A percentile compares a stretch with the other conserved stretches of the same genome.
phyloP scores from a whole-genome alignment of 1,140 invertebrate species.

The Pseudomyrmex gracilis region DNA sequence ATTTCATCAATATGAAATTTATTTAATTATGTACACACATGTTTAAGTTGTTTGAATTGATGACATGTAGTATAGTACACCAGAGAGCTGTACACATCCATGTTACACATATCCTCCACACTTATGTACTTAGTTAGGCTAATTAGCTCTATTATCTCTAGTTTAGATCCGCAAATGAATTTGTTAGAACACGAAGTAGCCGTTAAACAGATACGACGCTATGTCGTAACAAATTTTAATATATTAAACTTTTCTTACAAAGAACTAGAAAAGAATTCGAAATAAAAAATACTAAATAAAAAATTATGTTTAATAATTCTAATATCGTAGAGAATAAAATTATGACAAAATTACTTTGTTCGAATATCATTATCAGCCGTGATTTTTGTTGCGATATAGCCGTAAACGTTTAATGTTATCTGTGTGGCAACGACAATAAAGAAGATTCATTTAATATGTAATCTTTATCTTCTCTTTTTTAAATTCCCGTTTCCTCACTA shows the following conservation, averaged over 20 bases:
- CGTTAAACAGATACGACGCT: neutral
- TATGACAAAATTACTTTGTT: neutral
- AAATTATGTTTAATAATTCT: constrained; percentile 1
- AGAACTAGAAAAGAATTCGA: neutral
- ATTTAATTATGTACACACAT: constrained; percentile 18
- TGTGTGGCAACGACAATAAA: neutral
- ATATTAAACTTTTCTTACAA: neutral
- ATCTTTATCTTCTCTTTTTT: neutral
- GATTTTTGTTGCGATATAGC: neutral
- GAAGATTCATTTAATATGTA: constrained; percentile 23
- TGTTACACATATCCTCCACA: neutral
- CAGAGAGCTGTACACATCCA: no score
- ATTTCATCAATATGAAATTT: constrained; percentile 15
- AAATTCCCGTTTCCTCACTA: no score
- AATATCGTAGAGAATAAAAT: neutral
- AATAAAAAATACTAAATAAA: neutral
- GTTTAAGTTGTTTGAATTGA: constrained; percentile 10
- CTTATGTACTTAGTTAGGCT: neutral
- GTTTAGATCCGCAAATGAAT: constrained; percentile 30
- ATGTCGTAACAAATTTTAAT: neutral
- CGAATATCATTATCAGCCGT: neutral
- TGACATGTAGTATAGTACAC: neutral
- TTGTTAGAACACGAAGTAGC: neutral
- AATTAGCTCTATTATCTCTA: neutral
- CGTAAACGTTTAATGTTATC: neutral